Evolutionary conservation across 2,888 invertebrate species (phyloP), one percentile per base, ranked within the genome.

Genomic region (Megalurothrips usitatus): DNA sequence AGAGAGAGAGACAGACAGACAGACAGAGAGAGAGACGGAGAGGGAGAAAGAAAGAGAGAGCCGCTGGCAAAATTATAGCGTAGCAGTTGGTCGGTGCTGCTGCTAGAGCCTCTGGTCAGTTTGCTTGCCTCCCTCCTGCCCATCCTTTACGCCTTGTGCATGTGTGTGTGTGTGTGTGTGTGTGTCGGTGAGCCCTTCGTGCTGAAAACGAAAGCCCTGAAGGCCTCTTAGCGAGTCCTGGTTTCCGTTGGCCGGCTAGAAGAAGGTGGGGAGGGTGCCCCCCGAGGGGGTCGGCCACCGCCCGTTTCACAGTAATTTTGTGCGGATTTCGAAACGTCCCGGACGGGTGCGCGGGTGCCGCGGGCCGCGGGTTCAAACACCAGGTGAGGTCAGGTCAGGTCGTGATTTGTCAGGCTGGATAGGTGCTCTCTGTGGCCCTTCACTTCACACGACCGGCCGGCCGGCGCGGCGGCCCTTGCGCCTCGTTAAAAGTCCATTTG

Each of bases 401-500:
- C 34, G 34, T 43, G 34, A 43, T 43, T 43, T 43, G 34, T 43
- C 34, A 58, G 17, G 19, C 58, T 14, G 58, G 58, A 58, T n/a
- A 43, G 34, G 34, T 43, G 34, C 6, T 43, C 34, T 6, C 34
- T 43, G 34, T 2, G 34, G 34, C 34, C 34, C 34, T 43, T 43
- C 34, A 2, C 34, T 43, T 43, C 34, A 43, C 34, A 43, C 34
- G 34, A 6, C 2, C 34, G 34, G 6, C 58, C 58, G 6, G 58
- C 17, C 52, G 17, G 52, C 52, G 14, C 52, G 52, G 49, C 49
- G 49, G 52, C 52, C 52, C 14, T 12, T 14, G 52, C 58, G 68
- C 26, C 68, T 75, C 68, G 68, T 75, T 75, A 75, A 75, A 75
- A 75, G 68, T 75, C 68, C 68, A 75, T 75, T 75, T 75, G 68